Conservation (phyloP, 2,888 invertebrate species). For the Tineola bisselliella region DNA sequence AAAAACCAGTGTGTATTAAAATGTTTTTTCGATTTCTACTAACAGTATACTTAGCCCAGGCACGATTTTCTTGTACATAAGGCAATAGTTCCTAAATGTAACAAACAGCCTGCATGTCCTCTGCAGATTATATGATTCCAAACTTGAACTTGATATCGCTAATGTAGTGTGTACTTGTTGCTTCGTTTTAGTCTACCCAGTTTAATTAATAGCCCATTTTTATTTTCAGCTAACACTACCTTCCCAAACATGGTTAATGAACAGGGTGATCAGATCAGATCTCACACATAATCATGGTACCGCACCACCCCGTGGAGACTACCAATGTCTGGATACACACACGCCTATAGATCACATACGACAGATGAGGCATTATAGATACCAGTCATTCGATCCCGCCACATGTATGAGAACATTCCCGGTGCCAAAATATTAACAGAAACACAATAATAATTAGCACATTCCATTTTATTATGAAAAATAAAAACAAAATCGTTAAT, state of each 20-base stretch:
- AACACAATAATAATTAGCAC: constrained; percentile 11
- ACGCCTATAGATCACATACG: constrained; percentile 57
- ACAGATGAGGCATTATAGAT: constrained; percentile 41
- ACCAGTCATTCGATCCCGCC: constrained; percentile 50
- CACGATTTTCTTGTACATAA: no score
- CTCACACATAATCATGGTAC: constrained; percentile 54
- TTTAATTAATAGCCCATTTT: no score
- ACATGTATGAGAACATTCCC: constrained; percentile 47
- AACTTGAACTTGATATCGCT: no score
- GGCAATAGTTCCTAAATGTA: no score
- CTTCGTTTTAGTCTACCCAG: no score
- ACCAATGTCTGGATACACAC: constrained; percentile 56
- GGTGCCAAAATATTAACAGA: background rate
- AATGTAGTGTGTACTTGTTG: no score
- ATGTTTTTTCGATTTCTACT: no score
- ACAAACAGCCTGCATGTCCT: background rate
- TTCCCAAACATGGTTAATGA: constrained; percentile 45
- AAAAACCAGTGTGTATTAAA: constrained; percentile 45
- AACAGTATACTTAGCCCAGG: no score
- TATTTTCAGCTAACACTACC: constrained; percentile 44
- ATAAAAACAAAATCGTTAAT: constrained; percentile 10
- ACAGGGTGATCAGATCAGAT: constrained; percentile 54
- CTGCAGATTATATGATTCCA: no score
- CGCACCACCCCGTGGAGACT: constrained; percentile 51
- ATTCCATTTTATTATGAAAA: constrained; percentile 10